phyloP scores from a whole-genome alignment of 2,888 invertebrate genomes.

The Epirrhoe tristata region DNA sequence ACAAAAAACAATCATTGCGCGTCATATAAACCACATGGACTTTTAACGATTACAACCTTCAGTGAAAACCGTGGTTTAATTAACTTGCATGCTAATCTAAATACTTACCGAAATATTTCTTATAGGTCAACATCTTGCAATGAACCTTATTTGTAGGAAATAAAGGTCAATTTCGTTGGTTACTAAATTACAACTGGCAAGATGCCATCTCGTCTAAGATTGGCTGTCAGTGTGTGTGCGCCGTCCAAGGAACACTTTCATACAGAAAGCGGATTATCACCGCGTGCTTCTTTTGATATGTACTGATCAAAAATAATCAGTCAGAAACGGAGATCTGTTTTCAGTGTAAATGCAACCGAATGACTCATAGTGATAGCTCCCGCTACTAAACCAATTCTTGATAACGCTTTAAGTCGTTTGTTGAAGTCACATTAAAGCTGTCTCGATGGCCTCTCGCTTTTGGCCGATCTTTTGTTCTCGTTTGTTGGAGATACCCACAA shows the following conservation, averaged over 20 bases:
- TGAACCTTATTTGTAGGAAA: constrained; percentile 45
- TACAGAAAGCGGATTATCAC: constrained; percentile 7
- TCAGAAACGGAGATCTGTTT: not conserved
- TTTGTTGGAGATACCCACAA: constrained; percentile 17
- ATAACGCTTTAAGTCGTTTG: constrained; percentile 30
- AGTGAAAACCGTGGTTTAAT: constrained; percentile 26
- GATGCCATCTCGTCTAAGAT: constrained; percentile 49
- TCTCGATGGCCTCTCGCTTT: constrained; percentile 25
- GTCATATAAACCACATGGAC: constrained; percentile 7
- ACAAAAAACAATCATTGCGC: constrained; percentile 10
- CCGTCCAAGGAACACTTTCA: constrained; percentile 23
- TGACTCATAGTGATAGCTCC: constrained; percentile 49
- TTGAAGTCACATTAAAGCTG: constrained; percentile 32
- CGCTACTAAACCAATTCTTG: constrained; percentile 31
- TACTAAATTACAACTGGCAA: constrained; percentile 47
- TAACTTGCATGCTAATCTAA: constrained; percentile 27
- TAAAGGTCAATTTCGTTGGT: constrained; percentile 45
- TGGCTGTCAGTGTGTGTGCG: constrained; percentile 49
- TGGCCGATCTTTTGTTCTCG: constrained; percentile 27
- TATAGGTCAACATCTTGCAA: constrained; percentile 33
- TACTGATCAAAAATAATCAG: not conserved
- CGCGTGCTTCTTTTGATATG: not conserved
- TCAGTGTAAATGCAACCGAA: constrained; percentile 41
- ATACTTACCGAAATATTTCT: constrained; percentile 36
- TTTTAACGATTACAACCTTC: constrained; percentile 33